phyloP scores from a whole-genome alignment of 23 tunicate species.

The Diplosoma virens region DNA sequence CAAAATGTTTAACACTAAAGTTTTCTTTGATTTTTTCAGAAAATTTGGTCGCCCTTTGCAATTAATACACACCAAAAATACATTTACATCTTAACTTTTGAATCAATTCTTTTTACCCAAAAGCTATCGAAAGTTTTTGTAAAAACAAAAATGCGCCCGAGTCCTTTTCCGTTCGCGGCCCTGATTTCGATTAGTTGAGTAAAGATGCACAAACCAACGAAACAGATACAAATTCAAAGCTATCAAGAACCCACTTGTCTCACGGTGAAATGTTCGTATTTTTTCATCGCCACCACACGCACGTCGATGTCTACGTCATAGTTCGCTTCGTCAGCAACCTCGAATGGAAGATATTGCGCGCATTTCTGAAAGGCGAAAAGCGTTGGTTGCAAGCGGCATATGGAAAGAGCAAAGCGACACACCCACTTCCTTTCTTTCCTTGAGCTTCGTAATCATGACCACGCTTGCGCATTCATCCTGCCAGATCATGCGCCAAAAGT shows the following conservation, averaged over 20 bases:
- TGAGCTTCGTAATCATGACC: constrained; percentile 85
- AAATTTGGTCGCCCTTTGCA: too few species aligned
- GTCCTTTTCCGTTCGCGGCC: too few species aligned
- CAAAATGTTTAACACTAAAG: too few species aligned
- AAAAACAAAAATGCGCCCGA: too few species aligned
- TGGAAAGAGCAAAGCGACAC: background rate
- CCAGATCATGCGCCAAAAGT: constrained; percentile 94
- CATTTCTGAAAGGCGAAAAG: constrained; percentile 52
- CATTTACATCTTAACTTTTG: too few species aligned
- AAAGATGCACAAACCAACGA: too few species aligned
- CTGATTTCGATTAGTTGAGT: too few species aligned
- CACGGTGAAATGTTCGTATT: constrained; percentile 73
- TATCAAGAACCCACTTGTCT: constrained; percentile 57
- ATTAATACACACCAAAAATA: too few species aligned
- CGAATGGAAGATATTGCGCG: constrained; percentile 65
- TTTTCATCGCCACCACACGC: constrained; percentile 37
- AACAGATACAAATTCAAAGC: background rate
- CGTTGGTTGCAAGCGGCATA: background rate
- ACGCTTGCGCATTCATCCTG: constrained; percentile 41
- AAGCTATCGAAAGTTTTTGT: too few species aligned
- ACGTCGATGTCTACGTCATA: constrained; percentile 49
- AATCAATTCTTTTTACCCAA: too few species aligned
- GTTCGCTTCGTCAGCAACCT: constrained; percentile 18
- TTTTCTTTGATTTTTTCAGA: too few species aligned
- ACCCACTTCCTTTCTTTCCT: constrained; percentile 78